Evolutionary conservation across 2,797 vertebrate species (phyloP), one percentile per base, ranked within the genome.

Genomic region (Platyrinchus mystaceus): DNA sequence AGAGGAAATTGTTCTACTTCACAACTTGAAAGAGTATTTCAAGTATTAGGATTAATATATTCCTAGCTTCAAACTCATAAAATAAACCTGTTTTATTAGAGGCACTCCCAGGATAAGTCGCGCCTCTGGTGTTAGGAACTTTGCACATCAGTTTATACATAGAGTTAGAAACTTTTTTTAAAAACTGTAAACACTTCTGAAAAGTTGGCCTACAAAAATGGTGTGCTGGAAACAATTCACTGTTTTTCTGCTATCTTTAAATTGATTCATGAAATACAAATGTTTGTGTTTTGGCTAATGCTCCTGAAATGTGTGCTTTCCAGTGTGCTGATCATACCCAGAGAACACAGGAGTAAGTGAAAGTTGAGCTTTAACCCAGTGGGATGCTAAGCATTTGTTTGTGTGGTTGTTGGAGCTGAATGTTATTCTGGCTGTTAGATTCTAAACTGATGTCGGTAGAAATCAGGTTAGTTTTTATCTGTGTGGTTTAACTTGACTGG

Each of bases 401-500:
- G 12, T 41, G 20, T 83, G 30, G 2, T 49, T 79, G 16, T 88
- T 68, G 67, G 34, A 76, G 27, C 52, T 91, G 59, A 46, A 58
- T 52, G 28, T 84, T 95, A 50, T 49, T 92, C 30, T 2, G 4
- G 14, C 75, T 53, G 66, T 82, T 87, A 78, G 36, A 36, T 76
- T 49, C 7, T 79, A 37, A 82, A 71, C 85, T 60, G 16, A 47
- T 86, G 82, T 68, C 26, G 20, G 68, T 87, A 47, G 34, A 91
- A 89, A 91, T 80, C 43, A 30, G 13, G 41, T 78, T 26, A n/a
- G 24, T 24, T 44, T 95, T 91, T 50, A 55, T 46, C 44, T 36
- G 3, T 76, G 43, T 95, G 20, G 4, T 77, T 94, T 93, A 92
- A 83, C 84, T 69, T 82, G 44, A 80, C 37, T 94, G 84, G 83